These are phyloP conservation scores for Varecia variegata DNA, from an alignment of 2,797 vertebrate species.

Conservation along the genomic window DNA sequence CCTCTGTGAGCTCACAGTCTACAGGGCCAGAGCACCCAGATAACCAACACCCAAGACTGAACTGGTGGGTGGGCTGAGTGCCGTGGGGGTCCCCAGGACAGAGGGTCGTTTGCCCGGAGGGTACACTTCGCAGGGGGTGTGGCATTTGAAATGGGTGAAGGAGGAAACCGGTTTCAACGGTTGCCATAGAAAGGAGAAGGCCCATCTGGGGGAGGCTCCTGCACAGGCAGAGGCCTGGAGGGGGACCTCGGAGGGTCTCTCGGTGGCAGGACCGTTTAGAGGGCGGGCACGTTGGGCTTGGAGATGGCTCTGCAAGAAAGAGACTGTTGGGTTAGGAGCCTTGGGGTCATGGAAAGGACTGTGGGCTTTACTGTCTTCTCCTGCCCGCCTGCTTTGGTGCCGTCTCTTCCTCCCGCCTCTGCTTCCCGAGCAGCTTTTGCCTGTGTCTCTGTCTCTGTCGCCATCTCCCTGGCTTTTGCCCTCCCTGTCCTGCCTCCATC, in stretches of 20 bases:
- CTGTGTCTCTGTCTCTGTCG: not conserved
- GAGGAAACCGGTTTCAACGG: not conserved
- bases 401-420: not conserved
- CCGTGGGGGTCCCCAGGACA: not conserved
- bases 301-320: not conserved
- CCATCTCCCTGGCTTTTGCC: not conserved
- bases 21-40: not conserved
- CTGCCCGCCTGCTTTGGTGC: fast-evolving
- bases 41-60: not conserved
- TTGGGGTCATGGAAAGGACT: not conserved
- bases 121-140: not conserved
- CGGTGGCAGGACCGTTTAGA: not conserved
- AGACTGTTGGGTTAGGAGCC: too few species aligned
- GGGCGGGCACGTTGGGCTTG: fast-evolving
- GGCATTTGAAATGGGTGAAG: not conserved
- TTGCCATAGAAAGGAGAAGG: not conserved
- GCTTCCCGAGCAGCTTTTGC: not conserved
- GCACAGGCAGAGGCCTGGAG: not conserved
- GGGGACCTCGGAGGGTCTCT: not conserved
- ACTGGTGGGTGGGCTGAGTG: not conserved
- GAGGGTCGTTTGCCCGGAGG: not conserved
- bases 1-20: not conserved
- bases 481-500: not conserved
- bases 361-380: not conserved
- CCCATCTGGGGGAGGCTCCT: not conserved